Base-by-base conservation (phyloP, 1,140 invertebrate species). In the Anastrepha obliqua region DNA sequence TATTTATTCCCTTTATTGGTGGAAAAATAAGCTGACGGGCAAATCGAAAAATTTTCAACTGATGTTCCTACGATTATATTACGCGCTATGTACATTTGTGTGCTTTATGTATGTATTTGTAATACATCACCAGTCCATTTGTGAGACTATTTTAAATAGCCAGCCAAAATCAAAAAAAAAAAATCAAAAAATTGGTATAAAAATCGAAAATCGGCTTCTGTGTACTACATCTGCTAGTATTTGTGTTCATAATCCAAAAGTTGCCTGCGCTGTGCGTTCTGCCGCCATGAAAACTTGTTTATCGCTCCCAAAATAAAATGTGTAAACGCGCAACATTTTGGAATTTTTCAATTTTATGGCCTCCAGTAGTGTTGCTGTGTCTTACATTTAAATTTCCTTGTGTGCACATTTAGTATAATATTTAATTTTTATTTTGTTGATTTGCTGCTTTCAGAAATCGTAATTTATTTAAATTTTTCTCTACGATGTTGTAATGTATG, bases 251-350 rank as follows among this genome's bases (percentile, higher is more conserved):
- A 11, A 13, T 17, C 67, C 44, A 47, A 74, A 74, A 74, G 4
- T 47, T 74, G 15, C 15, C n/a, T 15, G 70, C 29, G 7, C 29
- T 39, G 29, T 39, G 15, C 8, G 3, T 74, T 5, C 17, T 17
- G 17, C 42, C n/a, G 15, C 44, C 29, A 20, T 47, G 11, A 29
- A 81, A 55, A 81, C 47, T 58, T 81, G 74, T 58, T 55, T 81
- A 55, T 29, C 13, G 42, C 47, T 51, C 55, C 17, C n/a, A 81
- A 81, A 81, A 55, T 55, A 55, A 81, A 78, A 78, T 78, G 47
- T 29, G 74, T 55, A 81, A 74, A 47, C 44, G 8, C 15, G 4
- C 2, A 74, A 9, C 2, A 55, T 81, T 58, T 81, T 13, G 74
- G 51, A 81, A 81, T 58, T 81, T 74, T 62, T 62, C 9, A 62